Evolutionary conservation across 2,888 invertebrate genomes (phyloP), one percentile per base, ranked within the genome.

Genomic region (Mechanitis messenoides): DNA sequence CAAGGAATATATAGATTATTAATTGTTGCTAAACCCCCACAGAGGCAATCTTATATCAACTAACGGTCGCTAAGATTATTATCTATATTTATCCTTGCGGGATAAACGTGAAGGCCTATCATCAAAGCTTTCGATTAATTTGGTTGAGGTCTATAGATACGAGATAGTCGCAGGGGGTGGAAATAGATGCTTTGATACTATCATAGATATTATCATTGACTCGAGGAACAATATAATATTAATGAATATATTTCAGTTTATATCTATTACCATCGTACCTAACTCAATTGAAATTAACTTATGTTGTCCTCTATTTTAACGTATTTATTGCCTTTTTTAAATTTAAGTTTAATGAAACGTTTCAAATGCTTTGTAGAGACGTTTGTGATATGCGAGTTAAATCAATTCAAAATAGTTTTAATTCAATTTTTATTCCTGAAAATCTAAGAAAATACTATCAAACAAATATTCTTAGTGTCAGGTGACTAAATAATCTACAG

Each of bases 91-190:
- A 84, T 83, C 83, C 79, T 81, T 79, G 80, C 80, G 76, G 82
- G 76, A 76, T 77, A 76, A 79, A 76, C 78, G 74, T 77, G 79
- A 72, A 72, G 74, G 74, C 76, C 78, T 75, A 80, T 83, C 80
- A 83, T 79, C 80, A 77, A 80, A 79, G 79, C 78, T 81, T 79
- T 79, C 77, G 81, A 84, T 85, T 81, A 83, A 85, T 84, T 79
- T 78, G 55, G 46, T 57, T 53, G 57, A 50, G 45, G 35, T 20
- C 38, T 53, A 55, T 9, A 42, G 35, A 57, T 63, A 57, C 47
- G 53, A 55, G 53, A 20, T 33, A 56, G 53, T 56, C 55, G 59
- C 31, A 53, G 31, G 38, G 54, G 47, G 57, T 56, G 64, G 61
- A 69, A 64, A 64, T 63, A 61, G 69, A 72, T 75, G 83, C 82